phyloP scores from a whole-genome alignment of 2,113 vertebrate genomes.

The Salvelinus fontinalis region DNA sequence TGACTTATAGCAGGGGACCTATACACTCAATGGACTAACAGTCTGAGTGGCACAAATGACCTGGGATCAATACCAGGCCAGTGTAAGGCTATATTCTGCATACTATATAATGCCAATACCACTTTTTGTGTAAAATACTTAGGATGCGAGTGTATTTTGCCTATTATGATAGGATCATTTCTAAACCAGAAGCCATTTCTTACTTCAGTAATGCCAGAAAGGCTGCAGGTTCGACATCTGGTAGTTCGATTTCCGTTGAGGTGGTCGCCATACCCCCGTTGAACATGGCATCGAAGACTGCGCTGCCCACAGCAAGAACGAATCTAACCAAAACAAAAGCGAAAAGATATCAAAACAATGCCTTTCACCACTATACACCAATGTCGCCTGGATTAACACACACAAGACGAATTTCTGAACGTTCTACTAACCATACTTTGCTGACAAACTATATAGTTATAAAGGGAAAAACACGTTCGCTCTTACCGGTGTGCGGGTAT shows the following conservation, averaged over 20 bases:
- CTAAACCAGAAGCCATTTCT: slow-evolving; percentile 39
- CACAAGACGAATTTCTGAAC: background rate
- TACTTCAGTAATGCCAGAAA: slow-evolving; percentile 94
- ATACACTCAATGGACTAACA: too few relatives aligned
- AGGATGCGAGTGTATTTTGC: too few relatives aligned
- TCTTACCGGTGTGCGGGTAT: slow-evolving; percentile 92
- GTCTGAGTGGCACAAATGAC: too few relatives aligned
- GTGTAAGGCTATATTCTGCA: too few relatives aligned
- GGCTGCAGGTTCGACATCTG: slow-evolving; percentile 93
- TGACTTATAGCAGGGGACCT: background rate
- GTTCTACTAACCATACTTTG: too few relatives aligned
- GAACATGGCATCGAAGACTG: slow-evolving; percentile 97
- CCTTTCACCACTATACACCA: background rate
- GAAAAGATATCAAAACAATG: background rate
- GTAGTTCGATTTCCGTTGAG: slow-evolving; percentile 94
- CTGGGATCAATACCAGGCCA: too few relatives aligned
- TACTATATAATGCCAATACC: too few relatives aligned
- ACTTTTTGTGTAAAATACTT: too few relatives aligned
- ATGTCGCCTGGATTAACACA: background rate
- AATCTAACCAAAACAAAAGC: slow-evolving; percentile 75
- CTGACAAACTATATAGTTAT: too few relatives aligned
- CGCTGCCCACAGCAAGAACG: slow-evolving; percentile 92
- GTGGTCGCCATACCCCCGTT: slow-evolving; percentile 98
- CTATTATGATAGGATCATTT: background rate
- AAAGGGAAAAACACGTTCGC: background rate